Percentiles rank a stretch among this genome's conserved stretches.
Evolutionary conservation across 2,888 invertebrate species (phyloP).

Genomic region (Subacronicta megacephala): DNA sequence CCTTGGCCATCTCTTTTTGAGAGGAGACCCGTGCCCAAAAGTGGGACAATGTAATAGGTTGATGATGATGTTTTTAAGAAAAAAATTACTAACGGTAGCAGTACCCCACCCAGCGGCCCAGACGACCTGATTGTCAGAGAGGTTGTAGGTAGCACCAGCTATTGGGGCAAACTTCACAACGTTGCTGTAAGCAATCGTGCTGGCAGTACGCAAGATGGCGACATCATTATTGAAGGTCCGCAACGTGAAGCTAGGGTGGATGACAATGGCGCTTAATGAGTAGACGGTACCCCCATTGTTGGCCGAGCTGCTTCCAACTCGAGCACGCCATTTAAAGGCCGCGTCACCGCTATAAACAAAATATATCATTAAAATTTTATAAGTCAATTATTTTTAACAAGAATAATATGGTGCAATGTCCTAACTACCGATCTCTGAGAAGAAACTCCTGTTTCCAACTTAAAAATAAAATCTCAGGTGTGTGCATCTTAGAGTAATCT

Average conservation of each 20-base stretch:
- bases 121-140: conserved; percentile 65
- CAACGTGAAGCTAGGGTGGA: conserved; percentile 50
- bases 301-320: conserved; percentile 60
- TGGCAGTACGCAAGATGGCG: conserved; percentile 59
- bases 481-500: too few relatives aligned
- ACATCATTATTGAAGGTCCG: conserved; percentile 63
- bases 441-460: too few relatives aligned
- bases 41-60: too few relatives aligned
- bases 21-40: too few relatives aligned
- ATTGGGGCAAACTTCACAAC: conserved; percentile 58
- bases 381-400: too few relatives aligned
- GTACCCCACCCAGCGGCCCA: conserved; percentile 75
- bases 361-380: too few relatives aligned
- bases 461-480: too few relatives aligned
- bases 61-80: too few relatives aligned
- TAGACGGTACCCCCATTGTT: conserved; percentile 60
- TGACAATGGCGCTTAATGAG: conserved; percentile 36
- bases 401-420: too few relatives aligned
- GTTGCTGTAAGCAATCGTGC: conserved; percentile 49
- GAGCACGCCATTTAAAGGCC: conserved; percentile 52
- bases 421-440: too few relatives aligned
- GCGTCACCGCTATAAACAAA: conserved; percentile 44
- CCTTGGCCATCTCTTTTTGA: too few relatives aligned
- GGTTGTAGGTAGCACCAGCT: conserved; percentile 66
- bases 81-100: conserved; percentile 61